These are phyloP conservation scores for Glossosoma conforme DNA, from an alignment of 1,140 invertebrate genomes.

Conservation along the genomic window DNA sequence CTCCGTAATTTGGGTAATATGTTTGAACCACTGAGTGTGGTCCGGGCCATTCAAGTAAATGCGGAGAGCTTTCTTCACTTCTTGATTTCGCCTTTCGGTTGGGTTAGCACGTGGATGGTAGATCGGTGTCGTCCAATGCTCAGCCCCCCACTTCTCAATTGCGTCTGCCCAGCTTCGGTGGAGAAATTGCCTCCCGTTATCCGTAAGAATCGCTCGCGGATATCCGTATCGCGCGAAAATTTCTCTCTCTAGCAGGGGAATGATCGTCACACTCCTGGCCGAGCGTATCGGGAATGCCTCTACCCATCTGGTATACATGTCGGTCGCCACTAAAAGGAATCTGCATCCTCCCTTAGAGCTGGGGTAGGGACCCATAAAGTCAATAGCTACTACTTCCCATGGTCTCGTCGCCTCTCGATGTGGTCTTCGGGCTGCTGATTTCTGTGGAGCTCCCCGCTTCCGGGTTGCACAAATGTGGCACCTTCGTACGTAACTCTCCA, in stretches of 20 bases:
- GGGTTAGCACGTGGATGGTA: not conserved
- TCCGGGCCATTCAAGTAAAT: not conserved
- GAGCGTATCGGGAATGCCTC: not conserved
- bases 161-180: not conserved
- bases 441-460: not conserved
- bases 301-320: not conserved
- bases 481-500: not conserved
- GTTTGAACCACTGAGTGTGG: not conserved
- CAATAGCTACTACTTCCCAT: not conserved
- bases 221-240: not conserved
- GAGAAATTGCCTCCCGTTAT: not conserved
- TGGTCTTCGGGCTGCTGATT: not conserved
- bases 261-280: not conserved
- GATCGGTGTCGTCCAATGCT: not conserved
- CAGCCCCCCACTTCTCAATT: not conserved
- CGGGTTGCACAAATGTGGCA: not conserved
- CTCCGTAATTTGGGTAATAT: not conserved
- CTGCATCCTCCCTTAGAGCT: not conserved
- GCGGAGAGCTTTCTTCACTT: constrained; percentile 4
- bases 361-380: not conserved
- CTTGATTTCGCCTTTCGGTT: not conserved
- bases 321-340: not conserved
- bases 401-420: not conserved
- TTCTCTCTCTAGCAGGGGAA: not conserved
- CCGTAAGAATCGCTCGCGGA: not conserved